A percentile compares a stretch with the other conserved stretches of the same genome.
These are phyloP conservation scores for Pavo muticus DNA, from an alignment of 2,113 vertebrate species.

Conservation along the genomic window DNA sequence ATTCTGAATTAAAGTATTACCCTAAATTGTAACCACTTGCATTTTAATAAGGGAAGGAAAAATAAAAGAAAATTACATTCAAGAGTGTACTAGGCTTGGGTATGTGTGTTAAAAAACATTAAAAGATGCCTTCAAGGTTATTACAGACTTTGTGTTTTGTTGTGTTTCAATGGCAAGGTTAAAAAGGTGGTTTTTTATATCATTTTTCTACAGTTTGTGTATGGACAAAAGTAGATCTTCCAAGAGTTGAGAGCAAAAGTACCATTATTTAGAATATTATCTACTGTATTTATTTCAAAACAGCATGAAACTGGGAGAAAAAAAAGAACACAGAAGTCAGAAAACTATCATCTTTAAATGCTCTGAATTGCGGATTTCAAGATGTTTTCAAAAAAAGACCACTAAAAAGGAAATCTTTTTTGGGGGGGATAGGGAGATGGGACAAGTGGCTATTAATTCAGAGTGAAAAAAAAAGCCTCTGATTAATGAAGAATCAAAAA, in stretches of 20 bases:
- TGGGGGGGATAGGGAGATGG: neutral
- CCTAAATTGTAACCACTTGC: constrained; percentile 12
- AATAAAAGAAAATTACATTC: neutral
- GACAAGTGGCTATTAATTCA: neutral
- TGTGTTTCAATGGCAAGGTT: constrained; percentile 17
- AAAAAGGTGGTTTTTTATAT: neutral
- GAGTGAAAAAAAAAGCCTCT: neutral
- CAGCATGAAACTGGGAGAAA: neutral
- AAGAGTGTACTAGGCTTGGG: neutral
- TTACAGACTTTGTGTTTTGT: constrained; percentile 25
- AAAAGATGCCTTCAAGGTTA: constrained; percentile 22
- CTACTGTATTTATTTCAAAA: neutral
- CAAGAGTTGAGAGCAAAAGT: neutral
- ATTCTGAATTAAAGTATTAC: neutral
- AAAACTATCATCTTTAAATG: neutral
- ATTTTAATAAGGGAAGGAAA: neutral
- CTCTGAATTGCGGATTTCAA: constrained; percentile 7
- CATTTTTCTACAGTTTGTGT: neutral
- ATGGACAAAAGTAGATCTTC: neutral
- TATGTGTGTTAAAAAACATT: constrained; percentile 13
- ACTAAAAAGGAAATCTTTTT: neutral
- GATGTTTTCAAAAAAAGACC: neutral
- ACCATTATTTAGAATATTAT: neutral
- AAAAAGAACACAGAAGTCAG: neutral
- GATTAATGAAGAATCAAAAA: neutral